A percentile compares a stretch with the other conserved stretches of the same genome.
phyloP scores from a whole-genome alignment of 2,888 invertebrate species.

The Ecdyonurus torrentis region DNA sequence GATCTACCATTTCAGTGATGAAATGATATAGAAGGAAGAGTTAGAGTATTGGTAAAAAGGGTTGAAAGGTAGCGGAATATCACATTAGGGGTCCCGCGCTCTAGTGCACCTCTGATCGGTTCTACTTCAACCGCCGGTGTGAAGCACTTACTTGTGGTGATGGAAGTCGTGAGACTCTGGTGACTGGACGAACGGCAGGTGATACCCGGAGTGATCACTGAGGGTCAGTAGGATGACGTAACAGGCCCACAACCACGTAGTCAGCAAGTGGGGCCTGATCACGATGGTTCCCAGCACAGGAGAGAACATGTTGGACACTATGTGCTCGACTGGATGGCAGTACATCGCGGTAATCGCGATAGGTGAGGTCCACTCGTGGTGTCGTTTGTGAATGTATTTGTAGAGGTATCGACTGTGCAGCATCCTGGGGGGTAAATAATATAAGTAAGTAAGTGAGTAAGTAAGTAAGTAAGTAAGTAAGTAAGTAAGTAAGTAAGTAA shows the following conservation, averaged over 20 bases:
- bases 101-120: too few species aligned
- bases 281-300: conserved; percentile 46
- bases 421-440: too few species aligned
- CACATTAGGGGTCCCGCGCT: too few species aligned
- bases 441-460: too few species aligned
- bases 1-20: too few species aligned
- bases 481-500: too few species aligned
- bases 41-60: too few species aligned
- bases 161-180: conserved; percentile 80
- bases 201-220: conserved; percentile 72
- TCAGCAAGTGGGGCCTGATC: conserved; percentile 59
- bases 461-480: too few species aligned
- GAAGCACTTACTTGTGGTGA: conserved; percentile 53
- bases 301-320: conserved; percentile 60
- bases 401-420: conserved; percentile 58
- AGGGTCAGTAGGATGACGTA: conserved; percentile 58
- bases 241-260: conserved; percentile 62
- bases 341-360: conserved; percentile 68
- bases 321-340: conserved; percentile 58
- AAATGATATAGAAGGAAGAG: too few species aligned
- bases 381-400: conserved; percentile 67
- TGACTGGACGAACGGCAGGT: conserved; percentile 68
- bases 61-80: too few species aligned
- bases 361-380: conserved; percentile 80
- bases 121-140: too few species aligned